Conservation (phyloP, 2,113 vertebrate species). For the Zosterops japonicus region DNA sequence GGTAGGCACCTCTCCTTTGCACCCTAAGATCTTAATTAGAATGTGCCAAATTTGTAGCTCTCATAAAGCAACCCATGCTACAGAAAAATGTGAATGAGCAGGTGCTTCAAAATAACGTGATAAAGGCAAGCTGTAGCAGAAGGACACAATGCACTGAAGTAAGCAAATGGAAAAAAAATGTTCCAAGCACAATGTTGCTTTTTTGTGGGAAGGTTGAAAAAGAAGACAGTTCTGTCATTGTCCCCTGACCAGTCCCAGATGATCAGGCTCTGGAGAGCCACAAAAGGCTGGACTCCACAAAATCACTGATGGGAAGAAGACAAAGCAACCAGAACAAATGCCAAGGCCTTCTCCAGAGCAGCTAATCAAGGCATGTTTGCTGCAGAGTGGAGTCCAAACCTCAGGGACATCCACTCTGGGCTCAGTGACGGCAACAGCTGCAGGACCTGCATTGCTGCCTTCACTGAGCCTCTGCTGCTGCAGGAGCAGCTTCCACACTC, state of each 20-base stretch:
- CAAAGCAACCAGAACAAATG: conserved; percentile 64
- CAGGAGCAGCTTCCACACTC: not conserved
- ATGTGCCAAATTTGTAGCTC: not conserved
- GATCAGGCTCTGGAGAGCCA: conserved; percentile 59
- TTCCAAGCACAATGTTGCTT: conserved; percentile 40
- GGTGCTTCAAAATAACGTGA: not conserved
- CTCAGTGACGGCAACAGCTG: not conserved
- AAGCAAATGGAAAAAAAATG: not conserved
- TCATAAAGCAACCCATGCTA: not conserved
- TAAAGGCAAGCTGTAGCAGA: conserved; percentile 24
- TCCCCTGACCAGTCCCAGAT: conserved; percentile 77
- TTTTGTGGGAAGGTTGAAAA: conserved; percentile 70
- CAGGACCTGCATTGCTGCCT: fast-evolving
- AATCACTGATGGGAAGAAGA: conserved; percentile 59
- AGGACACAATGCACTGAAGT: conserved; percentile 42
- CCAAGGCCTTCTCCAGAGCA: conserved; percentile 36
- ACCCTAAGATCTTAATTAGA: not conserved
- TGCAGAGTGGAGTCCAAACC: not conserved
- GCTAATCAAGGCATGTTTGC: conserved; percentile 35
- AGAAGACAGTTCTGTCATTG: conserved; percentile 81
- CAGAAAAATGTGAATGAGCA: conserved; percentile 1
- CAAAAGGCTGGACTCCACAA: conserved; percentile 56
- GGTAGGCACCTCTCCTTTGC: not conserved
- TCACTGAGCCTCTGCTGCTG: not conserved
- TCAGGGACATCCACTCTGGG: not conserved